Conservation (phyloP, 1,140 invertebrate genomes). For the Globodera ellingtonae region DNA sequence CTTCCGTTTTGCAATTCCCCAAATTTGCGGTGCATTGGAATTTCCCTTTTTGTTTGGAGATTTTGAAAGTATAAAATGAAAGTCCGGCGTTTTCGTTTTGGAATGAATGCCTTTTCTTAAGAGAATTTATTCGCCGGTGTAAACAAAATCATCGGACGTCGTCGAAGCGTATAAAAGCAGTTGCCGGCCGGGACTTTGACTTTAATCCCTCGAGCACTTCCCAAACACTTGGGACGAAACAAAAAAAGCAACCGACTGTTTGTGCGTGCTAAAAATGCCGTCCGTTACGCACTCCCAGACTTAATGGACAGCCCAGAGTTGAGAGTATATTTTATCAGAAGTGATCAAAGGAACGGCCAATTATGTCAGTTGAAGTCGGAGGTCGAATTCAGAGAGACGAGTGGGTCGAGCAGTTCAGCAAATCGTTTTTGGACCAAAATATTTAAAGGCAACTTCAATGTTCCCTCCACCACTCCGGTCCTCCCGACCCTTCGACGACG, state of each 20-base stretch:
- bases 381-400: conserved; percentile 17
- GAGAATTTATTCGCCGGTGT: no score
- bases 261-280: conserved; percentile 21
- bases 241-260: not conserved
- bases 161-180: not conserved
- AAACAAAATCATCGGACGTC: not conserved
- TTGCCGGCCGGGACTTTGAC: not conserved
- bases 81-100: no score
- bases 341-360: not conserved
- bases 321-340: conserved; percentile 17
- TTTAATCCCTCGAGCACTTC: not conserved
- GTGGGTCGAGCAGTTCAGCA: not conserved
- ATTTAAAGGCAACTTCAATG: not conserved
- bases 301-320: not conserved
- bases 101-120: no score
- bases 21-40: no score
- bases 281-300: conserved; percentile 2
- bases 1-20: no score
- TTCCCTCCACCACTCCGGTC: conserved; percentile 17
- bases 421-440: conserved; percentile 1
- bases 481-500: not conserved
- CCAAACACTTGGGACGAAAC: not conserved
- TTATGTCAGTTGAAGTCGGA: conserved; percentile 21
- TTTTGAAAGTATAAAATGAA: no score
- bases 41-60: no score